These are phyloP conservation scores for Prietella phreatophila DNA, from an alignment of 2,113 vertebrate species.

Conservation along the genomic window DNA sequence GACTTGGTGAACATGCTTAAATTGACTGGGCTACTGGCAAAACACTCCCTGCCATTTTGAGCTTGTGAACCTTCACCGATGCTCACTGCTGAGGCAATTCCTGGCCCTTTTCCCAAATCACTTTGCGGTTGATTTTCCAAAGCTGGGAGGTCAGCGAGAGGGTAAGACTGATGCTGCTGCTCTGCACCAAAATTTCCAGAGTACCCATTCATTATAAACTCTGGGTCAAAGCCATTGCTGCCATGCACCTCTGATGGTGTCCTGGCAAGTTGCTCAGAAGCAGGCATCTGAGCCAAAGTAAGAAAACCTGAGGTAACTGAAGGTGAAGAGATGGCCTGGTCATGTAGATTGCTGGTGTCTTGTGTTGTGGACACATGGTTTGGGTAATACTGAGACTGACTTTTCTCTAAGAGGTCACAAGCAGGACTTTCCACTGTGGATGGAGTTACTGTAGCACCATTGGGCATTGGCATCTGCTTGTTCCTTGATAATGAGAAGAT, in stretches of 20 bases:
- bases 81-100: constrained; percentile 68
- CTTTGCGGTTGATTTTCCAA: constrained; percentile 62
- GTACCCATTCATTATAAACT: constrained; percentile 72
- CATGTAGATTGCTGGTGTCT: constrained; percentile 74
- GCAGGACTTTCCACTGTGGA: constrained; percentile 82
- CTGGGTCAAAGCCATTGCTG: constrained; percentile 70
- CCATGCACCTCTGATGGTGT: constrained; percentile 69
- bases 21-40: constrained; percentile 68
- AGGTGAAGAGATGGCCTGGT: constrained; percentile 73
- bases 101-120: constrained; percentile 65
- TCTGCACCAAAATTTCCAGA: constrained; percentile 67
- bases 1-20: constrained; percentile 75
- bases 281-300: constrained; percentile 76
- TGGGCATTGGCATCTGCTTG: constrained; percentile 82
- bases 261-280: constrained; percentile 78
- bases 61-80: constrained; percentile 70
- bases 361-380: constrained; percentile 83
- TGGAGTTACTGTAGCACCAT: constrained; percentile 87
- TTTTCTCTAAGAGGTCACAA: constrained; percentile 85
- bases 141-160: constrained; percentile 60
- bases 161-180: constrained; percentile 64
- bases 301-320: constrained; percentile 89
- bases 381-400: constrained; percentile 86
- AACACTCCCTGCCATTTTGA: constrained; percentile 69
- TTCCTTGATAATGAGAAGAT: constrained; percentile 78